Evolutionary conservation across 2,113 vertebrate genomes (phyloP), one percentile per base, ranked within the genome.

Genomic region (Micronycteris hirsuta): DNA sequence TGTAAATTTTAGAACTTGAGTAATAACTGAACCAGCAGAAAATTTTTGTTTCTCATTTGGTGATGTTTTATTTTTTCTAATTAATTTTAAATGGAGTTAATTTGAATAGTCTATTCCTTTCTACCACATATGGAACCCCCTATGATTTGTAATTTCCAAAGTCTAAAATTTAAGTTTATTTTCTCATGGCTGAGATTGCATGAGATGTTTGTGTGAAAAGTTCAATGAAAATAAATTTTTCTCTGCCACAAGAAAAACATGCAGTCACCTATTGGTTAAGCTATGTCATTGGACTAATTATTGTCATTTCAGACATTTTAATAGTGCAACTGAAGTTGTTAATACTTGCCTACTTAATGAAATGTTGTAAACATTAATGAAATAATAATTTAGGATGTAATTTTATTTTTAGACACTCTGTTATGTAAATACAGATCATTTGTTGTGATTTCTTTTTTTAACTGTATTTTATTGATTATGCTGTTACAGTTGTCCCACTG

Each of bases 371-470:
- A 14, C 49, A 65, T 89, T 63, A 80, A 19, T 56, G 20, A 92
- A 86, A 77, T 78, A 17, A 45, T 93, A 85, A 95, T 89, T 70
- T 92, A 17, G 63, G 5, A 61, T 96, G 9, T 68, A 71, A 76
- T 52, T 94, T 95, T 85, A 82, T 58, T 93, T 76, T 88, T 74
- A 91, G 68, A 74, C 5, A 96, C 41, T 89, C 36, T 83, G 6
- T 26, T 65, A 4, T 84, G 11, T 86, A 97, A 94, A 91, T 96
- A 47, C n/a, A 36, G 77, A 84, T 86, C 9, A 86, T 85, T 92
- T 78, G 78, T 90, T 95, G 13, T 94, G 83, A 87, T 93, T 97
- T 96, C 26, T n/a, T n/a, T n/a, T n/a, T n/a, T n/a, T n/a, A n/a
- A n/a, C n/a, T n/a, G n/a, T n/a, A n/a, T n/a, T n/a, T n/a, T n/a